Evolutionary conservation across 2,888 invertebrate species (phyloP), one percentile per base, ranked within the genome.

Genomic region (Ptychoptera contaminata): DNA sequence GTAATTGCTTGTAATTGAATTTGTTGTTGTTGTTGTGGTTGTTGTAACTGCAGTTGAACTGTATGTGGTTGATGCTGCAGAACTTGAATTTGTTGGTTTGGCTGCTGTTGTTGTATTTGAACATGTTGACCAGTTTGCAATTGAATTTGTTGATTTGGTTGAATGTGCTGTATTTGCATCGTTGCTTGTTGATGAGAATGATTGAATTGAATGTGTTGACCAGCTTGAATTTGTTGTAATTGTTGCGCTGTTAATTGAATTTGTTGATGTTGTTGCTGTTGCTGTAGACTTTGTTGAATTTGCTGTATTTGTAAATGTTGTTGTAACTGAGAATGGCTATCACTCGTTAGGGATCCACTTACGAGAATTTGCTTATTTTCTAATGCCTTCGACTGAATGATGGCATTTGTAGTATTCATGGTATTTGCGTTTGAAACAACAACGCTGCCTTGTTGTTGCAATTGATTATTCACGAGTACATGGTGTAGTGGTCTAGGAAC

Each of bases 71-170:
- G 43, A 61, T 63, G 62, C 68, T 55, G 51, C n/a, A 47, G 45
- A 47, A 63, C 57, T 46, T 61, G 76, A 9, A 76, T 75, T 34
- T 76, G 74, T 0, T 70, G 67, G 53, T 68, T 71, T 5, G 70
- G 71, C 47, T 69, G 70, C 0, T 67, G 58, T 1, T 68, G 68
- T 56, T 69, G 68, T 47, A 70, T 62, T 1, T 69, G 69, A 53
- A 70, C 70, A 50, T 71, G 70, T 44, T 16, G 37, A 32, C 12
- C 11, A 11, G 29, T 11, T 44, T 43, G 48, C 1, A 36, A 15
- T 42, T 40, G 34, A 9, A 34, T 16, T 37, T 45, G 44, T 31
- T 45, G 10, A 11, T 15, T 37, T 11, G 42, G 16, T 36, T 32
- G 12, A 37, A 32, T 30, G 16, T 40, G 40, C 31, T 48, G 44